Conservation (phyloP, 1,140 invertebrate genomes). For the Tribolium castaneum region DNA sequence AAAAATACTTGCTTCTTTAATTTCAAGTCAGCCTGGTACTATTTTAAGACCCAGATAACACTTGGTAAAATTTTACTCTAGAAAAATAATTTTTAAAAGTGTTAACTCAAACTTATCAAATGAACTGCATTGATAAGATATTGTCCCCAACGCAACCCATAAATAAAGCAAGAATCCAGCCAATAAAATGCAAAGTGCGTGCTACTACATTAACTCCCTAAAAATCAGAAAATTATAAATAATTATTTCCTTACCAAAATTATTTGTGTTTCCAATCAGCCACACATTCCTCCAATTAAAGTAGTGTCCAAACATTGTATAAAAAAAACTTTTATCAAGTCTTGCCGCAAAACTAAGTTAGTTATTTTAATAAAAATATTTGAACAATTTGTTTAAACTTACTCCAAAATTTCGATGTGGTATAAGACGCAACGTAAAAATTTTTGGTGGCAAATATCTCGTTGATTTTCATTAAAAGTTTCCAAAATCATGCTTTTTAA, state of each 20-base stretch:
- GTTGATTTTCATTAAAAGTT: background rate
- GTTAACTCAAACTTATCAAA: background rate
- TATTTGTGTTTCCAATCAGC: background rate
- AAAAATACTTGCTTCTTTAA: background rate
- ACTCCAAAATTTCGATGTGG: background rate
- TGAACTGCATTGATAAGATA: background rate
- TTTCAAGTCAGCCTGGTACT: background rate
- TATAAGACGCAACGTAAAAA: background rate
- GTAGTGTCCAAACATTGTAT: background rate
- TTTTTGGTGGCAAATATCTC: background rate
- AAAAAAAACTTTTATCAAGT: background rate
- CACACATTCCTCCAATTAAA: background rate
- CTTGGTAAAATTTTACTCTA: background rate
- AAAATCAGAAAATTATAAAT: background rate
- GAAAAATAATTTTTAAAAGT: background rate
- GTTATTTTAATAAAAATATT: background rate
- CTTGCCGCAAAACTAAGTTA: background rate
- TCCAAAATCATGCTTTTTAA: background rate
- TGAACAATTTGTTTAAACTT: background rate
- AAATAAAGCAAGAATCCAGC: background rate
- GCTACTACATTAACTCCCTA: background rate
- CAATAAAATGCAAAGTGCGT: background rate
- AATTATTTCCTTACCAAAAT: background rate
- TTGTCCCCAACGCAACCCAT: background rate
- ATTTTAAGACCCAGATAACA: background rate